Conservation (phyloP, 2,797 vertebrate genomes). For the Melanotaenia trifasciata region DNA sequence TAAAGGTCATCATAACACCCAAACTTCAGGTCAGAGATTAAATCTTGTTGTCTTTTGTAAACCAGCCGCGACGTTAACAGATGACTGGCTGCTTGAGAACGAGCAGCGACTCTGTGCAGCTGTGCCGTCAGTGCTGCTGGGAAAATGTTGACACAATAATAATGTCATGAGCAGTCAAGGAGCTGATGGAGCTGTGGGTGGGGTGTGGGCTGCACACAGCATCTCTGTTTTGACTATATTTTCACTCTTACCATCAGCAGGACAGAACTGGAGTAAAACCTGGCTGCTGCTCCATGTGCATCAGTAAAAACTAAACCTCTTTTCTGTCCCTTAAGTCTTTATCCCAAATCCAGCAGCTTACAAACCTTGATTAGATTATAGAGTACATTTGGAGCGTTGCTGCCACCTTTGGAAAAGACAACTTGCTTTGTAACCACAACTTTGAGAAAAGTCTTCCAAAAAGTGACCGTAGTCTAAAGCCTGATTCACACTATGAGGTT, state of each 20-base stretch:
- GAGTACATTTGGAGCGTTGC: neutral
- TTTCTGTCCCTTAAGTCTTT: conserved; percentile 1
- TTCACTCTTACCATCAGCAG: too few relatives aligned
- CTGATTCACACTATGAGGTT: too few relatives aligned
- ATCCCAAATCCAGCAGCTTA: conserved; percentile 12
- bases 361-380: neutral
- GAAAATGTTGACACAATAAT: conserved; percentile 33
- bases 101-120: conserved; percentile 18
- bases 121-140: conserved; percentile 27
- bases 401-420: neutral
- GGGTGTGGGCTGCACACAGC: conserved; percentile 24
- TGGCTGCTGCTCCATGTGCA: neutral
- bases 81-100: conserved; percentile 41
- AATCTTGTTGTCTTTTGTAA: conserved; percentile 38
- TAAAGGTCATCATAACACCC: conserved; percentile 21
- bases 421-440: too few relatives aligned
- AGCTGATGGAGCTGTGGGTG: conserved; percentile 28
- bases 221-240: neutral
- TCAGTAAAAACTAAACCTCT: conserved; percentile 17
- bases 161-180: neutral
- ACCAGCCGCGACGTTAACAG: conserved; percentile 1
- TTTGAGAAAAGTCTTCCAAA: too few relatives aligned
- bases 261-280: neutral
- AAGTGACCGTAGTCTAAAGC: too few relatives aligned
- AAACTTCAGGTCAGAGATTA: conserved; percentile 19